Conservation (phyloP, 1,140 invertebrate genomes). For the Pteromalus puparum region DNA sequence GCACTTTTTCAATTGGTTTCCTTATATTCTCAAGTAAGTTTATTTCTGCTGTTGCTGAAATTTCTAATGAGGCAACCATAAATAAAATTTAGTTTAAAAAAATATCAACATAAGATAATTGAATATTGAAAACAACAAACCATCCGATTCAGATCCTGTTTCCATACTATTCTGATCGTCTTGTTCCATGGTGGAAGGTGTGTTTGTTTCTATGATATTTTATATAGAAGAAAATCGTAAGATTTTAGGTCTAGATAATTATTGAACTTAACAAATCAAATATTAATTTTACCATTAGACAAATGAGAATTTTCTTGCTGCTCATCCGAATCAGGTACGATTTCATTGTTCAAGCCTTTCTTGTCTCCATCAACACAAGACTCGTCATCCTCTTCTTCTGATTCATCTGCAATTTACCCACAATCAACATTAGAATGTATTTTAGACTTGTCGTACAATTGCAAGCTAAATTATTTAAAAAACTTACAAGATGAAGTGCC, state of each 20-base stretch:
- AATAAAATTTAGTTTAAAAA: background rate
- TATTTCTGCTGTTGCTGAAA: background rate
- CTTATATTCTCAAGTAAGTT: background rate
- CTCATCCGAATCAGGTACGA: background rate
- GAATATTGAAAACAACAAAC: background rate
- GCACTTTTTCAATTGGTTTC: background rate
- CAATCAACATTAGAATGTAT: background rate
- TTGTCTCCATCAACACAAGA: background rate
- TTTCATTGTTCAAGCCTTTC: background rate
- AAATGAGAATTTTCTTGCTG: background rate
- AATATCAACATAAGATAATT: background rate
- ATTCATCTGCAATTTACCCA: background rate
- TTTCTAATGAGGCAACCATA: background rate
- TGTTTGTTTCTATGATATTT: too few relatives aligned
- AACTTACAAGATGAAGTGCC: background rate
- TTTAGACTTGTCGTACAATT: background rate
- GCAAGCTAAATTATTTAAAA: background rate
- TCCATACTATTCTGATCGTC: too few relatives aligned
- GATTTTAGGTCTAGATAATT: too few relatives aligned
- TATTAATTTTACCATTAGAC: background rate
- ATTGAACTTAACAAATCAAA: background rate
- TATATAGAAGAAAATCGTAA: too few relatives aligned
- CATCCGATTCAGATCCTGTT: background rate
- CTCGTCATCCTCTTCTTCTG: background rate
- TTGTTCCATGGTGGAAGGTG: too few relatives aligned